Conservation (phyloP, 2,888 invertebrate genomes). For the Furcula furcula region DNA sequence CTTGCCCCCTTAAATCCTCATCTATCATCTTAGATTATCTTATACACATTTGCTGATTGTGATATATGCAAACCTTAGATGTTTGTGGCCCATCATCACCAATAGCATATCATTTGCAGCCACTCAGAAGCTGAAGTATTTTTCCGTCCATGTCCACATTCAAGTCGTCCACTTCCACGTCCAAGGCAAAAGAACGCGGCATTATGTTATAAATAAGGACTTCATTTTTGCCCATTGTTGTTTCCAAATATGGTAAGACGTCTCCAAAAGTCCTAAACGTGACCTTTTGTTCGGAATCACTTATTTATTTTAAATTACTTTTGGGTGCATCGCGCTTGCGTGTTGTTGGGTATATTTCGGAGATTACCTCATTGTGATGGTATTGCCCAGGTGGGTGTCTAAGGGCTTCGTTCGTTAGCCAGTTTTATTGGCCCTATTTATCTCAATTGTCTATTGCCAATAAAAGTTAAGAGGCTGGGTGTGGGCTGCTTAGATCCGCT, state of each 20-base stretch:
- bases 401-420: constrained; percentile 15
- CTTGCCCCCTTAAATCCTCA: too few relatives aligned
- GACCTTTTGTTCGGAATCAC: neutral
- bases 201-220: neutral
- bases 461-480: constrained; percentile 19
- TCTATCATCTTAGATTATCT: too few relatives aligned
- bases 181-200: too few relatives aligned
- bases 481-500: constrained; percentile 1
- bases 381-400: constrained; percentile 26
- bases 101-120: too few relatives aligned
- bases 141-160: too few relatives aligned
- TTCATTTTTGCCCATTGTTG: neutral
- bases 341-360: constrained; percentile 2
- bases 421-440: constrained; percentile 22
- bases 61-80: too few relatives aligned
- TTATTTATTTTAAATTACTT: neutral
- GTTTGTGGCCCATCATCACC: too few relatives aligned
- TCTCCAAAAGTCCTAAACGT: neutral
- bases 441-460: constrained; percentile 22
- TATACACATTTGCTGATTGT: too few relatives aligned
- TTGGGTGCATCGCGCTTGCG: neutral
- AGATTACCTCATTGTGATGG: constrained; percentile 19
- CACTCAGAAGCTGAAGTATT: too few relatives aligned
- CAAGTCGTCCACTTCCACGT: too few relatives aligned
- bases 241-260: neutral